phyloP scores from a whole-genome alignment of 1,140 invertebrate genomes.

The Antheraea mylitta region DNA sequence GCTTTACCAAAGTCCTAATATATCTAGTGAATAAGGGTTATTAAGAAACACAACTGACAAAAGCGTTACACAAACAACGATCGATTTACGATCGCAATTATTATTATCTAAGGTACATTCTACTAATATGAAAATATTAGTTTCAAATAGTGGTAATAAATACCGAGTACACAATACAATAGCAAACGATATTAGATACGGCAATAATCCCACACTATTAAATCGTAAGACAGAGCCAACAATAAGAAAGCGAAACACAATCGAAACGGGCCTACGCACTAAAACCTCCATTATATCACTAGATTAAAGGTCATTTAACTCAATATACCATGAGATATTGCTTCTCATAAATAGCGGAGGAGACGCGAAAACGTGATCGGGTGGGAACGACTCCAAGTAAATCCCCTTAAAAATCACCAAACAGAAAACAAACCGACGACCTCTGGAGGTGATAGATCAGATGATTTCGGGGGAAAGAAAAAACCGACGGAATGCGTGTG shows the following conservation, averaged over 20 bases:
- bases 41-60: too few species aligned
- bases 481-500: not conserved
- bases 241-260: constrained; percentile 68
- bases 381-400: constrained; percentile 36
- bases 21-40: too few species aligned
- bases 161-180: not conserved
- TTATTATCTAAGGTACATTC: too few species aligned
- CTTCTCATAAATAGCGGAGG: constrained; percentile 66
- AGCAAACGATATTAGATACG: constrained; percentile 12
- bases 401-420: constrained; percentile 77
- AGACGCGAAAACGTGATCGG: constrained; percentile 65
- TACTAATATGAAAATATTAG: not conserved
- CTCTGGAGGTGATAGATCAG: constrained; percentile 55
- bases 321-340: constrained; percentile 77
- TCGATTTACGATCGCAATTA: too few species aligned
- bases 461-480: constrained; percentile 39
- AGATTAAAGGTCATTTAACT: constrained; percentile 76
- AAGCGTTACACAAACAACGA: too few species aligned
- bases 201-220: constrained; percentile 49
- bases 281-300: constrained; percentile 67
- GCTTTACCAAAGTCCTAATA: too few species aligned
- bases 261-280: constrained; percentile 43
- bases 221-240: constrained; percentile 30
- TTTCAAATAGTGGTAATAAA: not conserved
- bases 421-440: constrained; percentile 71